These are phyloP conservation scores for Plectropomus leopardus DNA, from an alignment of 2,113 vertebrate genomes.

Conservation along the genomic window DNA sequence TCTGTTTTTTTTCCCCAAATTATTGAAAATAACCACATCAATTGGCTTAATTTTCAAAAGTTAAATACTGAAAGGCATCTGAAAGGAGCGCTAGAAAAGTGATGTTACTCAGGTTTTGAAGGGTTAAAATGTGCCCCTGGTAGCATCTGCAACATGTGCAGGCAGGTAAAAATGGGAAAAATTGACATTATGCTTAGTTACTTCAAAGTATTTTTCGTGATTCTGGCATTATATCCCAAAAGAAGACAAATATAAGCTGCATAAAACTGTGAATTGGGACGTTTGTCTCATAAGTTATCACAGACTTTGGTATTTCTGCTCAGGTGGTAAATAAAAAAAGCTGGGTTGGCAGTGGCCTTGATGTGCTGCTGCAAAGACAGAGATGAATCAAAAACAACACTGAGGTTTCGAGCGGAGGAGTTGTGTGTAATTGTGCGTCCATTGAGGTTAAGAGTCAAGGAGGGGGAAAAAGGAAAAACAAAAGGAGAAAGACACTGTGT, in stretches of 20 bases:
- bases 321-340: not conserved
- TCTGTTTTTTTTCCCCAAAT: too few species aligned
- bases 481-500: not conserved
- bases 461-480: not conserved
- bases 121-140: too few species aligned
- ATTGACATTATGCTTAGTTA: not conserved
- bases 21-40: too few species aligned
- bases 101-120: too few species aligned
- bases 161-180: not conserved
- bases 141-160: not conserved
- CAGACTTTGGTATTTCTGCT: not conserved
- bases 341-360: constrained; percentile 12
- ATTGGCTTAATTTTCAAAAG: too few species aligned
- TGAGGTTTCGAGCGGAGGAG: constrained; percentile 12
- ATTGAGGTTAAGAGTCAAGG: not conserved
- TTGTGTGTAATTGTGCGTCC: constrained; percentile 3
- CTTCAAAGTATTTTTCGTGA: not conserved
- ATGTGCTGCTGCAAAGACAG: constrained; percentile 6
- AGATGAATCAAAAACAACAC: constrained; percentile 16
- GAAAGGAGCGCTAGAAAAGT: not conserved
- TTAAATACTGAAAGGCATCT: too few species aligned
- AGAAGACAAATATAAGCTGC: too few species aligned
- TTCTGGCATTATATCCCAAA: not conserved
- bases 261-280: too few species aligned
- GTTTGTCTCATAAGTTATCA: not conserved